Evolutionary conservation across 1,140 invertebrate species (phyloP), one percentile per base, ranked within the genome.

Genomic region (Penaeus chinensis): DNA sequence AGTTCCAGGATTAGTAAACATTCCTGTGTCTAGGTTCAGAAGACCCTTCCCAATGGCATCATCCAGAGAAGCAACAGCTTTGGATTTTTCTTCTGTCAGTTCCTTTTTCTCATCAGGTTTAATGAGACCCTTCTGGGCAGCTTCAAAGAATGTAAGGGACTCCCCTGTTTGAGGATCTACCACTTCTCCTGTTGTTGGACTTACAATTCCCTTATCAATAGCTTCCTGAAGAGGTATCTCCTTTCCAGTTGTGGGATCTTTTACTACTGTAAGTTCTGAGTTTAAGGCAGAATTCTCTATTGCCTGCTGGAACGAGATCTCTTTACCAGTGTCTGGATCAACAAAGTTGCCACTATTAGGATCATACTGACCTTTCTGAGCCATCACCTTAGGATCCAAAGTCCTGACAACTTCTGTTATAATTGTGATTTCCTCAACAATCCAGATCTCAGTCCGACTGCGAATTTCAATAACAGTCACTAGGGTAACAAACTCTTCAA

Each of bases 81-180:
- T 95, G 95, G 65, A 94, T 94, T 69, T 94, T 92, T 90, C 95
- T 94, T 61, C 77, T 61, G 74, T 69, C 11, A n/a, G 63, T 27
- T 87, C 84, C 60, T 89, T 89, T 47, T 97, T 94, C 88, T 96
- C 97, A 91, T 97, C 96, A 92, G 97, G 95, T 92, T 91, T 95
- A 94, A 63, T 85, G 8, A 89, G 32, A 69, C 82, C 85, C 20
- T 83, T 80, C 54, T 89, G 82, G 37, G 97, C 94, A 88, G 96
- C 97, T 91, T 97, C 96, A 92, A 97, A 95, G 92, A 98, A 97
- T 10, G 96, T 94, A 66, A 98, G 94, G 80, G 95, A 94, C 91
- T 95, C 95, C 16, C 96, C 96, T 37, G 95, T 96, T 92, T 95
- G 95, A 18, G 95, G 95, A 93, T 98, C 96, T 8, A 97, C 94